These are phyloP conservation scores for Mormyrops attenuatus DNA, from an alignment of 2,797 vertebrate genomes.

Conservation along the genomic window DNA sequence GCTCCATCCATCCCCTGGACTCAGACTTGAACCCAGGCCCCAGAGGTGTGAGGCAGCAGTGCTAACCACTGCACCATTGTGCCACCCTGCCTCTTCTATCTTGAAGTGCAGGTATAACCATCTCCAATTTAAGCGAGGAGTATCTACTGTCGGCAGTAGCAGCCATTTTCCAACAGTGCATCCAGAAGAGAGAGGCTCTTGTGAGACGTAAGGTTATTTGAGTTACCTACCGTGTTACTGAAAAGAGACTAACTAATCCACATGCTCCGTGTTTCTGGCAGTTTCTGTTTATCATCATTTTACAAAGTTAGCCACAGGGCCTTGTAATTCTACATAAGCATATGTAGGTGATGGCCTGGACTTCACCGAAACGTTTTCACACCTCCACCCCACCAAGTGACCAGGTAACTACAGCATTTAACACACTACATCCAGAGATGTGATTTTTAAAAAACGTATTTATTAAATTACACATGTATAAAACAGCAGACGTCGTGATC, in stretches of 20 bases:
- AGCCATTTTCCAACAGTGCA: background rate
- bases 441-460: slow-evolving; percentile 71
- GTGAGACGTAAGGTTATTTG: background rate
- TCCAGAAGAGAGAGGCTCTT: background rate
- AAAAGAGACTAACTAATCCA: background rate
- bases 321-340: background rate
- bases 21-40: no score
- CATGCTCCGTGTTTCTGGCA: background rate
- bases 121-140: background rate
- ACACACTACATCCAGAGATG: background rate
- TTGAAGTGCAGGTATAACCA: background rate
- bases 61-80: background rate
- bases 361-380: background rate
- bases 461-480: slow-evolving; percentile 97
- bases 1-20: background rate
- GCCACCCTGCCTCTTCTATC: background rate
- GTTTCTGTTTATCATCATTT: background rate
- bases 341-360: background rate
- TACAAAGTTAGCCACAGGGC: background rate
- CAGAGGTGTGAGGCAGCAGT: background rate
- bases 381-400: background rate
- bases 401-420: background rate
- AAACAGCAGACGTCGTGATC: slow-evolving; percentile 77
- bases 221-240: background rate
- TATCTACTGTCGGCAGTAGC: background rate